phyloP scores from a whole-genome alignment of 1,140 invertebrate genomes.

The Sipha flava region DNA sequence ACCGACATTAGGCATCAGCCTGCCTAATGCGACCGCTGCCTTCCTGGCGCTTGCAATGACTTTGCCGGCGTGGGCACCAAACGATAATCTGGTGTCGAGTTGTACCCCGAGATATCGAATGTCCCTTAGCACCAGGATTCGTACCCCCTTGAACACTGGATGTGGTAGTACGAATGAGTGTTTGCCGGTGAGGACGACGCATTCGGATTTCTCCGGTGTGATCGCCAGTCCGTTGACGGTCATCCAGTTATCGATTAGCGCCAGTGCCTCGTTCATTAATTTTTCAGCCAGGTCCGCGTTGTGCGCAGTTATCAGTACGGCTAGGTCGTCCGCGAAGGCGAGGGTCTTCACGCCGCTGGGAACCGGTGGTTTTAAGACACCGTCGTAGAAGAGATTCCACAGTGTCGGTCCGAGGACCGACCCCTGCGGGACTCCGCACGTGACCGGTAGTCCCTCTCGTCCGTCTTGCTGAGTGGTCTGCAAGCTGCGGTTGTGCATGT shows the following conservation, averaged over 20 bases:
- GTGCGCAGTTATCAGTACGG: background rate
- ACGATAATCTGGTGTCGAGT: background rate
- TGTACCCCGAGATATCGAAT: background rate
- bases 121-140: background rate
- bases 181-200: background rate
- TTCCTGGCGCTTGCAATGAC: background rate
- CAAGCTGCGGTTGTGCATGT: background rate
- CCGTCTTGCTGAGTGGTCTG: no score
- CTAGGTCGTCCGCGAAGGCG: no score
- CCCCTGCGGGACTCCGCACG: no score
- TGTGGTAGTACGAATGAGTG: fast-evolving
- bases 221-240: background rate
- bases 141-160: background rate
- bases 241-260: fast-evolving
- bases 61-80: background rate
- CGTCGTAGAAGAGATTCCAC: no score
- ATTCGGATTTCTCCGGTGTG: background rate
- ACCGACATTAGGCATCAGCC: background rate
- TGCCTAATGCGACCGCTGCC: background rate
- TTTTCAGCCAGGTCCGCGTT: fast-evolving
- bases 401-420: no score
- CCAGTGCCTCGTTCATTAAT: background rate
- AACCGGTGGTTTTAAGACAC: no score
- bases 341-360: no score
- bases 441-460: no score